A percentile compares a stretch with the other conserved stretches of the same genome.
phyloP scores from a whole-genome alignment of 2,888 invertebrate species.

The Diarsia mendica region DNA sequence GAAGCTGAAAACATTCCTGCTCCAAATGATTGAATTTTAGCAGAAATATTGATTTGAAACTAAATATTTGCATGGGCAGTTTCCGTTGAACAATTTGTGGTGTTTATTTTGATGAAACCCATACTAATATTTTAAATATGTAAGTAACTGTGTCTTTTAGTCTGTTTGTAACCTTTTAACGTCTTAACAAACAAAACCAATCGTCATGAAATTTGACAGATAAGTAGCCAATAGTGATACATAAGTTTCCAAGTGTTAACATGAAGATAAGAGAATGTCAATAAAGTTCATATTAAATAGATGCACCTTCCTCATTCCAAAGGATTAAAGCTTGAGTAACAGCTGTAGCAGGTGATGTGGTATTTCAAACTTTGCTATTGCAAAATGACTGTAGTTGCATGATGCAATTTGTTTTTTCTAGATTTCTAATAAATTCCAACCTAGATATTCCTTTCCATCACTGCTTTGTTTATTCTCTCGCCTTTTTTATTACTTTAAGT shows the following conservation, averaged over 20 bases:
- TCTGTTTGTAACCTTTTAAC: no score
- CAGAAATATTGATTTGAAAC: constrained; percentile 27
- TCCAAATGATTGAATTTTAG: constrained; percentile 24
- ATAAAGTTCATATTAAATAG: background rate
- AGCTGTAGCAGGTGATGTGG: constrained; percentile 9
- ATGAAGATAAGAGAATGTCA: background rate
- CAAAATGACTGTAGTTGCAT: background rate
- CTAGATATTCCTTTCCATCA: background rate
- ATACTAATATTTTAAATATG: no score
- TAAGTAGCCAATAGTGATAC: no score
- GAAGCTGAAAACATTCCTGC: constrained; percentile 23
- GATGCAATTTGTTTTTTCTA: background rate
- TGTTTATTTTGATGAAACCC: constrained; percentile 23
- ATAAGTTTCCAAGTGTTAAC: no score
- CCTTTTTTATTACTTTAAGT: background rate
- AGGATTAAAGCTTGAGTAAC: constrained; percentile 28
- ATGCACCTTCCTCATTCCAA: constrained; percentile 27
- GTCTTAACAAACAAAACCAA: no score
- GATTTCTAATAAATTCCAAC: background rate
- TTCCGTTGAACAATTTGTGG: constrained; percentile 14
- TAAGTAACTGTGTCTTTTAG: no score
- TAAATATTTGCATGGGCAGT: constrained; percentile 37
- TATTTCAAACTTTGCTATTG: constrained; percentile 19
- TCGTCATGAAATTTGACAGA: no score
- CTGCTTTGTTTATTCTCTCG: background rate